These are phyloP conservation scores for Cotesia typhae DNA, from an alignment of 1,140 invertebrate species.

Conservation along the genomic window DNA sequence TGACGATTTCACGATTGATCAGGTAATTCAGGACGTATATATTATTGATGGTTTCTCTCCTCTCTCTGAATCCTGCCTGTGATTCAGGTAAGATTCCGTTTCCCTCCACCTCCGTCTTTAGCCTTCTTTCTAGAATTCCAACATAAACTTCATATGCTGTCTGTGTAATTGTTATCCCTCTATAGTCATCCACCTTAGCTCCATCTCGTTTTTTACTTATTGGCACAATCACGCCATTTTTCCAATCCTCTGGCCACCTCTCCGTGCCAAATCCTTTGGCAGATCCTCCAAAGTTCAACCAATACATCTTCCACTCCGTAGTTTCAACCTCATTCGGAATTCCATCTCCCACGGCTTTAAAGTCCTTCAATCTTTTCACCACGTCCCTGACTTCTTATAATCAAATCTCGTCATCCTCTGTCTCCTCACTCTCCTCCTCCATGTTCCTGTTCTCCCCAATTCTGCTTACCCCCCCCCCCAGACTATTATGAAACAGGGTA, in stretches of 20 bases:
- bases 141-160: no score
- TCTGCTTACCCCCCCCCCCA: background rate
- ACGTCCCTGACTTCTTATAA: background rate
- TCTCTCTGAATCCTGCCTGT: no score
- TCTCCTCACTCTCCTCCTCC: background rate
- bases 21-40: no score
- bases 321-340: slow-evolving; percentile 46
- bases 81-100: no score
- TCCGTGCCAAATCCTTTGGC: slow-evolving; percentile 44
- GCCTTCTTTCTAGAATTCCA: no score
- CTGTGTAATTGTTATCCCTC: no score
- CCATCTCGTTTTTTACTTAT: no score
- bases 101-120: no score
- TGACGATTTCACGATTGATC: no score
- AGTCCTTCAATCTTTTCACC: slow-evolving; percentile 27
- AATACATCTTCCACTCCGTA: slow-evolving; percentile 32
- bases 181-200: no score
- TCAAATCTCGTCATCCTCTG: slow-evolving; percentile 3
- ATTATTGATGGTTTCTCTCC: no score
- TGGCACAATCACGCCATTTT: background rate
- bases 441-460: slow-evolving; percentile 14
- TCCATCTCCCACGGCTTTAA: slow-evolving; percentile 46
- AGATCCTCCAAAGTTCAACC: slow-evolving; percentile 44
- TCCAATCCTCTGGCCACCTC: slow-evolving; percentile 42
- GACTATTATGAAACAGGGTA: no score